A percentile compares a stretch with the other conserved stretches of the same genome.
phyloP scores from a whole-genome alignment of 2,113 vertebrate species.

The Ameiurus melas region DNA sequence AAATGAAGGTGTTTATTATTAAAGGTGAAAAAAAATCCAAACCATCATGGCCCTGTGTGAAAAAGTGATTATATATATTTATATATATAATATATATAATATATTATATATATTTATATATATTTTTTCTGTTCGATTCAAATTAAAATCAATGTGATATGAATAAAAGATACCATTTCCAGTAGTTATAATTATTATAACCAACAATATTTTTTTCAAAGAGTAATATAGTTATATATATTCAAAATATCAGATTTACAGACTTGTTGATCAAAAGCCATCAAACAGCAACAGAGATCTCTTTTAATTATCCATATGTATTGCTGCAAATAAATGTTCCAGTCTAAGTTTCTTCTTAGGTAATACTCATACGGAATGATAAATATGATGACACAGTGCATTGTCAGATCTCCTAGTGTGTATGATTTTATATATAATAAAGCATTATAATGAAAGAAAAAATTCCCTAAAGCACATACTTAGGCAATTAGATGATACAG shows the following conservation, averaged over 20 bases:
- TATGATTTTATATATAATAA: too few relatives aligned
- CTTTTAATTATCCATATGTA: neutral
- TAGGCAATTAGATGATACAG: constrained; percentile 10
- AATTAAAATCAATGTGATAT: neutral
- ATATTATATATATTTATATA: too few relatives aligned
- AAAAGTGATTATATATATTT: too few relatives aligned
- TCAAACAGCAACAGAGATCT: neutral
- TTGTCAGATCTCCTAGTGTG: neutral
- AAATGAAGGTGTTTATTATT: too few relatives aligned
- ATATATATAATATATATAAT: too few relatives aligned
- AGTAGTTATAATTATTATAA: neutral
- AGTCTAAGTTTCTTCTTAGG: neutral
- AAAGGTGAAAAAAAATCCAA: too few relatives aligned
- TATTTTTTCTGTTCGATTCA: neutral
- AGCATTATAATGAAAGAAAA: neutral
- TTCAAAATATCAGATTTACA: too few relatives aligned
- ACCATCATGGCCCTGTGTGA: too few relatives aligned
- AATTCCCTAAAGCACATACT: neutral
- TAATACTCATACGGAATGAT: neutral
- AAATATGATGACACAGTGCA: neutral
- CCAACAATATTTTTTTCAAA: neutral
- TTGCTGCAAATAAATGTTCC: neutral
- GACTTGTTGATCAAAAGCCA: neutral
- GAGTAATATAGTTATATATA: too few relatives aligned
- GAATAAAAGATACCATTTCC: neutral